Evolutionary conservation across 1,140 invertebrate species (phyloP), one percentile per base, ranked within the genome.

Genomic region (Gryon sp.): DNA sequence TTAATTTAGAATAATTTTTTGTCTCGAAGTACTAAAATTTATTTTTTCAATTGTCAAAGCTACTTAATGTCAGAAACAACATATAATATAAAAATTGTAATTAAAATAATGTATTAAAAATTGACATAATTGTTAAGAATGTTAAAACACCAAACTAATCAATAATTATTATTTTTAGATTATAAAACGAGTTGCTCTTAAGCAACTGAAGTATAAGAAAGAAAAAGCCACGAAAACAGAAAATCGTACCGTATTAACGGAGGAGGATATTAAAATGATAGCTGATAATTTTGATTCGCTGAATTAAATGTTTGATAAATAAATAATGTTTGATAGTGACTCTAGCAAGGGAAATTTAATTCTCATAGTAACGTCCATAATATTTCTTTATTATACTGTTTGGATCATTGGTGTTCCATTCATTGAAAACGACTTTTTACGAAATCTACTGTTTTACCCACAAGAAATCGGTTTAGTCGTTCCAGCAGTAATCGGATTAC

Each of bases 321-420:
- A 30, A 72, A n/a, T 12, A 26, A 88, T 87, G 85, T 74, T 87
- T 8, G 59, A 62, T 3, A 86, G 79, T n/a, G 84, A 89, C 78
- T 69, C 76, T 52, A 81, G 84, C 48, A 84, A 72, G 50, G 93
- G 93, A 28, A 91, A 91, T 85, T 57, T 90, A 26, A 86, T 92
- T 76, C 84, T 93, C 57, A 86, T 91, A 63, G 68, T 88, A 14
- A 90, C 90, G 7, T 82, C 90, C 1, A 76, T 88, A 14, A 72
- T 91, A 28, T 93, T 93, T 80, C 32, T 90, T 1, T 90, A 93
- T 69, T 91, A 93, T 57, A 90, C 92, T 16, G 83, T 93, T 55
- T 94, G 93, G 93, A 84, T 94, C 11, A 91, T 93, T 30, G 90
- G 91, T 19, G 88, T 92, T 50, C 93, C 93, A 1, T 93, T 94